phyloP scores from a whole-genome alignment of 2,797 vertebrate genomes.

The Semotilus atromaculatus region DNA sequence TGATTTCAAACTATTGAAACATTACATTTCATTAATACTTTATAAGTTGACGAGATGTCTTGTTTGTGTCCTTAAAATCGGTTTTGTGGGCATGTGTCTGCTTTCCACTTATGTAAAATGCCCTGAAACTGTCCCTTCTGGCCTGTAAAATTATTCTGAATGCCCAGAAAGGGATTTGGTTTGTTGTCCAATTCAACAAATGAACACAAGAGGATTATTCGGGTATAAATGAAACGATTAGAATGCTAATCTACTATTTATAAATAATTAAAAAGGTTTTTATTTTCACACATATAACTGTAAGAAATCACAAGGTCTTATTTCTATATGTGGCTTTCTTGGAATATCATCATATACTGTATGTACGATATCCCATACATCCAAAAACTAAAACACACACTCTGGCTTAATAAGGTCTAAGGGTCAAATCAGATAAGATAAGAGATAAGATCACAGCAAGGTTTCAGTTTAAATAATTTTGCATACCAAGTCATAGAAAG shows the following conservation, averaged over 20 bases:
- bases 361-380: not conserved
- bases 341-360: too few relatives aligned
- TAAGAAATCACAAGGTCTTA: not conserved
- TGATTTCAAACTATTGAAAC: not conserved
- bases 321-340: not conserved
- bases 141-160: not conserved
- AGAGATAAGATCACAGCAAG: slow-evolving; percentile 6
- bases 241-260: not conserved
- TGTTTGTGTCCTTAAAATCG: not conserved
- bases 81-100: slow-evolving; percentile 28
- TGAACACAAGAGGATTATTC: slow-evolving; percentile 1
- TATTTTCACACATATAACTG: not conserved
- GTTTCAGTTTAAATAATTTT: slow-evolving; percentile 35
- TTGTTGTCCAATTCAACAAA: slow-evolving; percentile 1
- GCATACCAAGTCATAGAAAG: not conserved
- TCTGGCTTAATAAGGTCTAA: slow-evolving; percentile 31
- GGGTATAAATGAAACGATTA: not conserved
- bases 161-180: not conserved
- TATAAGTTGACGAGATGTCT: not conserved
- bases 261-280: not conserved
- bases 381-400: slow-evolving; percentile 22
- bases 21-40: not conserved
- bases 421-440: slow-evolving; percentile 25
- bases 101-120: not conserved
- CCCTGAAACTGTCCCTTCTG: slow-evolving; percentile 17